Base-by-base conservation (phyloP, 2,797 vertebrate species). In the Cottoperca gobio region DNA sequence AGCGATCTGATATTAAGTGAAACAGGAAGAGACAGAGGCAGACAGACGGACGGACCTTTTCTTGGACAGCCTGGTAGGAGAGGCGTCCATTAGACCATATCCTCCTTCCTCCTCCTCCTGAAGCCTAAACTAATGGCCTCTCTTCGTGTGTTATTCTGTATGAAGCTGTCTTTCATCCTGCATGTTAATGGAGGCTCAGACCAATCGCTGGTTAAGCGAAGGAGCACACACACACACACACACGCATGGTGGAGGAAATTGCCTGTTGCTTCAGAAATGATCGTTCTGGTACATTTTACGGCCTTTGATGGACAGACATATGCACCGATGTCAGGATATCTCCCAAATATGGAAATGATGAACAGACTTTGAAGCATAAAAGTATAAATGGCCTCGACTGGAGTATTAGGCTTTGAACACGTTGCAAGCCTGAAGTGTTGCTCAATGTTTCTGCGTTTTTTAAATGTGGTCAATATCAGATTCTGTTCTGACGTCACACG, bases 121-220 rank as follows among this genome's bases (percentile, higher is more conserved):
- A 86, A 87, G 88, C 74, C 82, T 78, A 67, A 79, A 85, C 89
- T 92, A 93, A 92, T 93, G 87, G 91, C 84, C 81, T 88, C 77
- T 50, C 82, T 84, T 92, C 91, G 93, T 93, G 89, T 90, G 63
- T 91, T 92, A 94, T 94, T 93, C 91, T 89, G 77, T 93, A 81
- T 92, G 92, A 93, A 91, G 89, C 66, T 53, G 67, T 79, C 80
- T 90, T 89, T 91, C 82, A 92, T 93, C 89, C 83, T 39, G 55
- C 76, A 37, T 73, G 66, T 81, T 92, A 89, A 92, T 89, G 81
- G 81, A 92, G 78, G 42, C 81, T 6, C 46, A 86, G 86, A 67
- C 77, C 21, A 58, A 72, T 54, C 24, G 12, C 79, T 90, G 87
- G 82, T 91, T 86, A 86, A 90, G 82, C 72, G 74, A 76, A 82